Conservation (phyloP, 2,113 vertebrate species). For the Tenebrosternarchus preto region DNA sequence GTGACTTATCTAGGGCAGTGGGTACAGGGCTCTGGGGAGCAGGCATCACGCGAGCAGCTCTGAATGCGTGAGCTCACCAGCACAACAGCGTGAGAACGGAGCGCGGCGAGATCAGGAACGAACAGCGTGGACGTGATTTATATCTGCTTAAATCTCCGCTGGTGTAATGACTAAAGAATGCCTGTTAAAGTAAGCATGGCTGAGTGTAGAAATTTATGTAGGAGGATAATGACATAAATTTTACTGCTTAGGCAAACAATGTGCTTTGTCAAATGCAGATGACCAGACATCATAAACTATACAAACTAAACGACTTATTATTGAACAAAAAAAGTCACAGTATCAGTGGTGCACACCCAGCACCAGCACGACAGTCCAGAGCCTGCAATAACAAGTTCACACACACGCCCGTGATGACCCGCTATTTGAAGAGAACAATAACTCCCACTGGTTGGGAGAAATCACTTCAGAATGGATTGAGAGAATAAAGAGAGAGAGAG, state of each 20-base stretch:
- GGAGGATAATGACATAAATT: too few relatives aligned
- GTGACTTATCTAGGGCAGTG: constrained; percentile 53
- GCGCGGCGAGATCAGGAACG: background rate
- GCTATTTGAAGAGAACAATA: background rate
- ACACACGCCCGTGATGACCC: background rate
- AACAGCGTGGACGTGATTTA: background rate
- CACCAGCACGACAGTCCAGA: background rate
- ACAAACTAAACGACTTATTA: too few relatives aligned
- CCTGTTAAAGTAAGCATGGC: background rate
- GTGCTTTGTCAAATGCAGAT: too few relatives aligned
- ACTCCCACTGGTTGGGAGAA: background rate
- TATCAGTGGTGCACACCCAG: background rate
- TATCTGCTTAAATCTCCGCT: background rate
- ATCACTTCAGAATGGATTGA: too few relatives aligned
- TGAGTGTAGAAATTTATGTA: background rate
- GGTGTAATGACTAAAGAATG: background rate
- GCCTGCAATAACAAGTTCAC: background rate
- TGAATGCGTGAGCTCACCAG: background rate
- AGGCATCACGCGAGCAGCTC: background rate
- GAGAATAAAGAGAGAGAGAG: too few relatives aligned
- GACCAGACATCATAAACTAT: too few relatives aligned
- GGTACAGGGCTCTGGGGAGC: constrained; percentile 36
- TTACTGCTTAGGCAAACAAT: too few relatives aligned
- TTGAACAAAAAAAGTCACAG: background rate
- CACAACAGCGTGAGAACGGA: background rate